phyloP scores from a whole-genome alignment of 53 echinoderm and acorn worm species.

The Hippasteria phrygiana region DNA sequence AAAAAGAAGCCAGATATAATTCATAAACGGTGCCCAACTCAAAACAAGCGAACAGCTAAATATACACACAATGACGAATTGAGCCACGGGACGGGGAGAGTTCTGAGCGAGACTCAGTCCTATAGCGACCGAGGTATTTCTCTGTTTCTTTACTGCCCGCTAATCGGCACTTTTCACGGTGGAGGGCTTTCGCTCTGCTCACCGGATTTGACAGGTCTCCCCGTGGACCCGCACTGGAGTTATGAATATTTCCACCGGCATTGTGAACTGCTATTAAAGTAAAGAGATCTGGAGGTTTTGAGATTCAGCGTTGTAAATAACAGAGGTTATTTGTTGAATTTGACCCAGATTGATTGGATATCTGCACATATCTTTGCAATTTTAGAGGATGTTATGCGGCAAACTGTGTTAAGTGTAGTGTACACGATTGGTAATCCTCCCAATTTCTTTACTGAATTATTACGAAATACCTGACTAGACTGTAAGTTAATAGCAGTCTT shows the following conservation, averaged over 20 bases:
- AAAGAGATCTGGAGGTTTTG: background rate
- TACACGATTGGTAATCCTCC: too few relatives aligned
- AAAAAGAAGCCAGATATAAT: background rate
- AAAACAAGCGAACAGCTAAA: slow-evolving; percentile 30
- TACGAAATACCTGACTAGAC: too few relatives aligned
- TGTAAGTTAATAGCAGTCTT: too few relatives aligned
- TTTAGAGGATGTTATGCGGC: too few relatives aligned
- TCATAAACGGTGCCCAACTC: background rate
- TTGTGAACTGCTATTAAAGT: background rate
- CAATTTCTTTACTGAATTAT: too few relatives aligned
- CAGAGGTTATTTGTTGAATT: background rate
- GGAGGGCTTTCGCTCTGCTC: slow-evolving; percentile 10
- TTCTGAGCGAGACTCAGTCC: background rate
- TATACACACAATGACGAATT: slow-evolving; percentile 20
- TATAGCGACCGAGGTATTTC: slow-evolving; percentile 28
- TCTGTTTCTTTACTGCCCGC: slow-evolving; percentile 3
- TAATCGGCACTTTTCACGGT: slow-evolving; percentile 56
- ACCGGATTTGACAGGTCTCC: slow-evolving; percentile 39
- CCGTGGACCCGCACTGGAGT: background rate
- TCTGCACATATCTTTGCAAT: too few relatives aligned
- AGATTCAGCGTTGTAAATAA: background rate
- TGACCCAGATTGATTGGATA: too few relatives aligned
- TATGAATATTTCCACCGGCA: slow-evolving; percentile 23
- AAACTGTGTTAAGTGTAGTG: too few relatives aligned
- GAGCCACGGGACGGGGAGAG: background rate